Base-by-base conservation (phyloP, 2,888 invertebrate species). In the Ichneumoninae sp. region DNA sequence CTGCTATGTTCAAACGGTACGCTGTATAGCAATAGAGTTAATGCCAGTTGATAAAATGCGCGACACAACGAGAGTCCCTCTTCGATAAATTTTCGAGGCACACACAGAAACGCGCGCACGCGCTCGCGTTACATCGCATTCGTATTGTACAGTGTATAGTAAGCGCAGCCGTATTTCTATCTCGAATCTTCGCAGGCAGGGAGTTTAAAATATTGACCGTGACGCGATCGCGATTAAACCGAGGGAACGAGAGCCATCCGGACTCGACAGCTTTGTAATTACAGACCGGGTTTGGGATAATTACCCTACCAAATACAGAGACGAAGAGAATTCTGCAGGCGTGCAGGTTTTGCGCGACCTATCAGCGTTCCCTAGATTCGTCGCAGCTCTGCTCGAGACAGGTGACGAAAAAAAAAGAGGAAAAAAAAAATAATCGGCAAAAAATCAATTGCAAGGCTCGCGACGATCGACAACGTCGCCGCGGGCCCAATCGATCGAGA, bases 261-360 rank as follows among this genome's bases (percentile, higher is more conserved):
- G 66, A 68, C 66, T 66, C 54, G 71, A 57, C 54, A 80, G 44
- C 69, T 71, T 65, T 36, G 71, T 54, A 79, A 79, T 71, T 79
- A 40, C 71, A 65, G 26, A 30, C 63, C 16, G 63, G 33, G 63
- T n/a, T 60, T 36, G 66, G 16, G 70, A 22, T 65, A 80, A 80
- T 66, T 66, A 47, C 80, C 54, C 40, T 60, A 66, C 80, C 73
- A 66, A 71, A 80, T 54, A 71, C 68, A 66, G 80, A 66, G 66
- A 80, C 68, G 73, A 57, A 80, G 73, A 57, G 66, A 76, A 66
- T 57, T 40, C 22, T 8, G 30, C 19, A 40, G 22, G 10, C 63
- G 19, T 22, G 26, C n/a, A 13, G 44, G 22, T 73, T 65, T 65
- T 30, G 19, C 50, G 22, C 22, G 19, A 54, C 22, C 19, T 19